Conservation (phyloP, 2,888 invertebrate species). For the Andricus curvator region DNA sequence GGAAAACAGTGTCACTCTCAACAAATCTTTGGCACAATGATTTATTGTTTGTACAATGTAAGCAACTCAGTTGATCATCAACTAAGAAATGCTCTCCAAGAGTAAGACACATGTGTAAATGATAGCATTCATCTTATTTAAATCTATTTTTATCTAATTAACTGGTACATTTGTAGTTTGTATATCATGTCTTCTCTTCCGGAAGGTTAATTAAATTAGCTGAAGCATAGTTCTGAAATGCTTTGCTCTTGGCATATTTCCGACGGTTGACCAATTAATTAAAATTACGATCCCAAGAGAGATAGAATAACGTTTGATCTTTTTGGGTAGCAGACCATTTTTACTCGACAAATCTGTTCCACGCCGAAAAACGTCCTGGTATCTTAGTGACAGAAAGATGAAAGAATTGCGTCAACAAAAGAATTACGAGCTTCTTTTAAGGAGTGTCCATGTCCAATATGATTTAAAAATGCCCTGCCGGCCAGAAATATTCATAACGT, state of each 20-base stretch:
- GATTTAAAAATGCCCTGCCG: not conserved
- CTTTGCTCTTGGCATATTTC: not conserved
- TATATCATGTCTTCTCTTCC: not conserved
- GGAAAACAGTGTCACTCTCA: constrained; percentile 31
- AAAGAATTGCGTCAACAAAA: not conserved
- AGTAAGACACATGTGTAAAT: constrained; percentile 4
- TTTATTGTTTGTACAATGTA: constrained; percentile 31
- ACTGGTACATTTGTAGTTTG: not conserved
- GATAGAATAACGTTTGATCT: not conserved
- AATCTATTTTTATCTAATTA: constrained; percentile 32
- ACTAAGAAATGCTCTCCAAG: not conserved
- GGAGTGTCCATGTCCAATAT: not conserved
- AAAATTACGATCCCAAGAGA: not conserved
- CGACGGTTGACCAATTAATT: constrained; percentile 1
- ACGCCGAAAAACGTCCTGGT: not conserved
- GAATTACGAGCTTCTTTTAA: not conserved
- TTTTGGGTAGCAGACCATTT: not conserved
- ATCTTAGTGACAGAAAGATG: not conserved
- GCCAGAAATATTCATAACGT: not conserved
- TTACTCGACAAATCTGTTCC: constrained; percentile 15
- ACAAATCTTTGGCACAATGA: constrained; percentile 12
- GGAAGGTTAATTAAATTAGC: constrained; percentile 28
- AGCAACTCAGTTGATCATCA: constrained; percentile 18
- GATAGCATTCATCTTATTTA: constrained; percentile 19
- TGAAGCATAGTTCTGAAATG: not conserved